Evolutionary conservation across 2,113 vertebrate species (phyloP).

Genomic region (Syrrhaptes paradoxus): DNA sequence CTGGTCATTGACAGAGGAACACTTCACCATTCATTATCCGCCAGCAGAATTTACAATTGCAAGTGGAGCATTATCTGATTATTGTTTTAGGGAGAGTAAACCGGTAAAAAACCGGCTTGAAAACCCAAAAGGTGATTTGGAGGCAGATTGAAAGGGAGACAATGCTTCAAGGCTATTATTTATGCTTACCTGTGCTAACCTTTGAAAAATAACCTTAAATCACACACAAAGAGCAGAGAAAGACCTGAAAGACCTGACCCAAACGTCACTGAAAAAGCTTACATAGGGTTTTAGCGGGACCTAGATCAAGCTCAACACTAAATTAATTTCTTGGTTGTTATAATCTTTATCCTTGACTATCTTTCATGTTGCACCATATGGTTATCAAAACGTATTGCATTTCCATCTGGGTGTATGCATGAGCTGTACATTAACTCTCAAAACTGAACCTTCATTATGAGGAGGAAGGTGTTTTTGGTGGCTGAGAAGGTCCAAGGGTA

Average conservation of each 20-base stretch:
- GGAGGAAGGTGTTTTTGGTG: neutral
- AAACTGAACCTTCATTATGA: neutral
- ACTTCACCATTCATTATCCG: neutral
- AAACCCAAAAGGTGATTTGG: neutral
- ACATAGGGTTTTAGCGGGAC: neutral
- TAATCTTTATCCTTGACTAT: constrained; percentile 3
- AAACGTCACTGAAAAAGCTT: neutral
- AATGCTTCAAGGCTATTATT: neutral
- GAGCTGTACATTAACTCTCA: neutral
- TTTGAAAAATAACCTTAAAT: constrained; percentile 4
- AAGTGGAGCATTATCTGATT: constrained; percentile 10
- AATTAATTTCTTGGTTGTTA: constrained; percentile 29
- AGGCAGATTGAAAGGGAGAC: neutral
- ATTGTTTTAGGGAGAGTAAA: constrained; percentile 6
- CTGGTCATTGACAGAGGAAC: neutral
- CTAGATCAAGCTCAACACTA: neutral
- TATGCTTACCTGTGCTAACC: neutral
- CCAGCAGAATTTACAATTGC: neutral
- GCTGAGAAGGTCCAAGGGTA: neutral
- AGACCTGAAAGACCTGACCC: neutral
- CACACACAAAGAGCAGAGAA: neutral
- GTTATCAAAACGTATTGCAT: neutral
- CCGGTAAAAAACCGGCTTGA: neutral
- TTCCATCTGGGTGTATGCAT: neutral
- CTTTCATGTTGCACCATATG: neutral